Conservation (phyloP, 2,113 vertebrate species). For the Caranx melampygus region DNA sequence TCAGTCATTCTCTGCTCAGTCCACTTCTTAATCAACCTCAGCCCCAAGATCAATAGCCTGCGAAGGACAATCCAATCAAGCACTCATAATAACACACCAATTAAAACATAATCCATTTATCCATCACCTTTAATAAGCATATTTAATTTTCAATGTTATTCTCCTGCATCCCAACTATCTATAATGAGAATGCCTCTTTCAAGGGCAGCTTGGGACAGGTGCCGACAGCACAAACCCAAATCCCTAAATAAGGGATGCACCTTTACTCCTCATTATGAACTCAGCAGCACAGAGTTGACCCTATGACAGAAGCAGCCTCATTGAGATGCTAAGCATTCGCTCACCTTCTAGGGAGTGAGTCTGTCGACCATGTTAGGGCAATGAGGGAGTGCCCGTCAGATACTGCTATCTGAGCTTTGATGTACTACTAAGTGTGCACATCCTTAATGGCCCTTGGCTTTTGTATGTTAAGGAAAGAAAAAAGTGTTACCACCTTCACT, state of each 20-base stretch:
- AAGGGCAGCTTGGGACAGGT: conserved; percentile 62
- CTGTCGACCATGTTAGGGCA: conserved; percentile 73
- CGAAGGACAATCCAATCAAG: conserved; percentile 79
- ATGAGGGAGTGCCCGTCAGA: conserved; percentile 68
- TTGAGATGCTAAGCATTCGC: conserved; percentile 68
- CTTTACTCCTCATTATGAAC: conserved; percentile 72
- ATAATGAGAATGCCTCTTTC: conserved; percentile 69
- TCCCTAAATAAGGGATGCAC: conserved; percentile 54
- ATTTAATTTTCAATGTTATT: conserved; percentile 72
- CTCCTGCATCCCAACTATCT: conserved; percentile 54
- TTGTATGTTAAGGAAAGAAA: conserved; percentile 39
- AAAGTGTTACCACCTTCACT: conserved; percentile 19
- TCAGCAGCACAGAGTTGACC: conserved; percentile 60
- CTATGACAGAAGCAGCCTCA: conserved; percentile 65
- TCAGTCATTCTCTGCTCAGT: conserved; percentile 49
- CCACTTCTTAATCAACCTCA: conserved; percentile 75
- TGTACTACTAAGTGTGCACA: conserved; percentile 45
- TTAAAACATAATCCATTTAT: conserved; percentile 82
- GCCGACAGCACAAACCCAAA: conserved; percentile 51
- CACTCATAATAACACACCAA: conserved; percentile 76
- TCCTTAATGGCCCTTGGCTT: conserved; percentile 55
- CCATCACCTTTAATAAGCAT: conserved; percentile 78
- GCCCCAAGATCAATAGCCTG: conserved; percentile 75
- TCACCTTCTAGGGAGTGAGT: conserved; percentile 65
- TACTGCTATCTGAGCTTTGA: conserved; percentile 65